Percentiles rank a stretch among this genome's conserved stretches.
Conservation (phyloP, 2,113 vertebrate genomes). For the Conger conger region DNA sequence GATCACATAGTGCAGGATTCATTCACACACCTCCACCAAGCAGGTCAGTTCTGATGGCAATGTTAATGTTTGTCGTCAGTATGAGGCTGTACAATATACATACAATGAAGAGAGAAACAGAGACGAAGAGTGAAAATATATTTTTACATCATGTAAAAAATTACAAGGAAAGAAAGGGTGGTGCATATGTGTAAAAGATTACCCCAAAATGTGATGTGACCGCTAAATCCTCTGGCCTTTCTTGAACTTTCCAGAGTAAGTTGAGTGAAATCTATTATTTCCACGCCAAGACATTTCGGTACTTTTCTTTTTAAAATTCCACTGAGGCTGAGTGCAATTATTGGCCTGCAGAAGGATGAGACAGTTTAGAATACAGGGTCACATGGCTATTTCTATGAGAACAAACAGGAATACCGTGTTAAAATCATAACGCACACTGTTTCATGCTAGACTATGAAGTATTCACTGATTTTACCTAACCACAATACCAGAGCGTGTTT, state of each 20-base stretch:
- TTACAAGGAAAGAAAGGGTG: neutral
- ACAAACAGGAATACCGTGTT: constrained; percentile 38
- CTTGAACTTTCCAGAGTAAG: constrained; percentile 55
- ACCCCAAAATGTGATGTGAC: constrained; percentile 63
- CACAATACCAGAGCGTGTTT: neutral
- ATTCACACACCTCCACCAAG: too few species aligned
- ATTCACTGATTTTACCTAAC: neutral
- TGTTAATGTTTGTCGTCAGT: too few species aligned
- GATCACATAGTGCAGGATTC: too few species aligned
- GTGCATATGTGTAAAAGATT: constrained; percentile 65
- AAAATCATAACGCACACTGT: constrained; percentile 57
- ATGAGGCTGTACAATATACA: too few species aligned
- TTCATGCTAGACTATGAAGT: neutral
- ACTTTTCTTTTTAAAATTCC: constrained; percentile 70
- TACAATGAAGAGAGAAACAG: constrained; percentile 35
- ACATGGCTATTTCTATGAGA: neutral
- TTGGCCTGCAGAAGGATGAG: constrained; percentile 55
- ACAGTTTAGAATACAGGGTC: constrained; percentile 52
- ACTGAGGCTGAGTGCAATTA: constrained; percentile 39
- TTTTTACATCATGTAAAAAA: constrained; percentile 3
- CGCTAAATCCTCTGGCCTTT: constrained; percentile 68
- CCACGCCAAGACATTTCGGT: constrained; percentile 74
- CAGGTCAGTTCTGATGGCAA: too few species aligned
- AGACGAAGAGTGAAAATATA: constrained; percentile 34
- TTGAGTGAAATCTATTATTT: constrained; percentile 69